Conservation (phyloP, 2,888 invertebrate species). For the Ceraclea dissimilis region DNA sequence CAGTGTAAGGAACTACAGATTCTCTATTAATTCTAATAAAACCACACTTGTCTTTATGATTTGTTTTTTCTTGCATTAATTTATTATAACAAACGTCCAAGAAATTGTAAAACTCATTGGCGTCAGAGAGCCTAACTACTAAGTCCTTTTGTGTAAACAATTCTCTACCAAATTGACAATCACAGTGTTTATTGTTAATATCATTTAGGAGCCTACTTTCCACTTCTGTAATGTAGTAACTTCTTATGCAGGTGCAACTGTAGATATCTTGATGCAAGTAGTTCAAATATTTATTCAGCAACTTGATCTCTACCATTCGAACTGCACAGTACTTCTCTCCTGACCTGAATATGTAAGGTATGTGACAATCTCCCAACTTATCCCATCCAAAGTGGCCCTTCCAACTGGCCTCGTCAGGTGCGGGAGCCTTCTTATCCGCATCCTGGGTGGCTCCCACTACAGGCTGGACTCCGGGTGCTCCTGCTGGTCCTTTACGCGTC, state of each 20-base stretch:
- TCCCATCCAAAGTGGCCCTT: conserved; percentile 88
- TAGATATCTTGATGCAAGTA: conserved; percentile 85
- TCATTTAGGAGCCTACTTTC: conserved; percentile 87
- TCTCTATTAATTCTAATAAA: conserved; percentile 89
- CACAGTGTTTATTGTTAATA: conserved; percentile 88
- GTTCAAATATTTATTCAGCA: conserved; percentile 81
- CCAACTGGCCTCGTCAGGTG: conserved; percentile 67
- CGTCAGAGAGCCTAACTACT: conserved; percentile 81
- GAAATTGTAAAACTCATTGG: conserved; percentile 84
- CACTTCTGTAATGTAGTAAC: conserved; percentile 86
- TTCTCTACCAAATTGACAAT: conserved; percentile 81
- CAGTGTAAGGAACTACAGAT: conserved; percentile 87
- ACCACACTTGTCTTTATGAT: conserved; percentile 73
- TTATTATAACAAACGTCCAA: conserved; percentile 85
- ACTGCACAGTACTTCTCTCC: conserved; percentile 88
- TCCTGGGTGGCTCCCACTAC: conserved; percentile 30
- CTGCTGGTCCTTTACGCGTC: conserved; percentile 37
- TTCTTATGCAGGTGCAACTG: conserved; percentile 84
- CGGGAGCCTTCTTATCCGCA: conserved; percentile 37
- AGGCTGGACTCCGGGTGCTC: neutral
- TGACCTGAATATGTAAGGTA: conserved; percentile 82
- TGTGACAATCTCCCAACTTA: conserved; percentile 73
- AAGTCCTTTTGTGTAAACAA: conserved; percentile 82
- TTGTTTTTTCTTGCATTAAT: conserved; percentile 53
- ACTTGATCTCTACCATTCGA: conserved; percentile 85